A percentile compares a stretch with the other conserved stretches of the same genome.
Evolutionary conservation across 2,888 invertebrate species (phyloP).

Genomic region (Tortrix viridana): DNA sequence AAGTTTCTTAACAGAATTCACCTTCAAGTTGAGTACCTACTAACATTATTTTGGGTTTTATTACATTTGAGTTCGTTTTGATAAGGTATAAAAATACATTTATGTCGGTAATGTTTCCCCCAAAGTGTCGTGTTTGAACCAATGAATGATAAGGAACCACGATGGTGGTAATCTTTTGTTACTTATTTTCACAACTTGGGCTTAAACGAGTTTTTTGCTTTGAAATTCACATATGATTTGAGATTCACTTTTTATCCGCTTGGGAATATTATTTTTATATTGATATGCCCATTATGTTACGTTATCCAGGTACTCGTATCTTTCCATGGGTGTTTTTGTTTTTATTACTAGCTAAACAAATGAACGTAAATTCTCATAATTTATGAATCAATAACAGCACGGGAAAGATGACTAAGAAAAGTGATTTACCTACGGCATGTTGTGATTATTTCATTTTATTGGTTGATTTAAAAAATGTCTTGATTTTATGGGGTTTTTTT

Average conservation of each 20-base stretch:
- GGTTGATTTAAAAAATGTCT: constrained; percentile 60
- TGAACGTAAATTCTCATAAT: constrained; percentile 32
- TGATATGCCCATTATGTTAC: constrained; percentile 13
- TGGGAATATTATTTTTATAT: constrained; percentile 19
- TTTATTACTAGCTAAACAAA: constrained; percentile 30
- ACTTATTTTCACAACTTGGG: constrained; percentile 11
- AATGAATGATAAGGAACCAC: neutral
- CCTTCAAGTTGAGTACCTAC: constrained; percentile 23
- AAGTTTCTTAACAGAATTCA: constrained; percentile 26
- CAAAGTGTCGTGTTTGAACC: neutral
- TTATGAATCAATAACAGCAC: constrained; percentile 64
- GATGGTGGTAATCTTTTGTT: neutral
- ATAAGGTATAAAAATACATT: neutral
- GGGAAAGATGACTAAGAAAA: constrained; percentile 73
- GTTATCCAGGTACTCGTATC: constrained; percentile 7
- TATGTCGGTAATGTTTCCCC: neutral
- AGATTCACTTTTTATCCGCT: constrained; percentile 20
- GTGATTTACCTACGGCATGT: constrained; percentile 76
- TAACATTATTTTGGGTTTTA: constrained; percentile 11
- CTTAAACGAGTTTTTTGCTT: constrained; percentile 5
- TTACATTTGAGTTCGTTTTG: neutral
- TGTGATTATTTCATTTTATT: constrained; percentile 69
- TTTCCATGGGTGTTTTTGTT: constrained; percentile 15
- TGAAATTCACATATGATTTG: constrained; percentile 10
- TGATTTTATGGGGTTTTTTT: constrained; percentile 4